Base-by-base conservation (phyloP, 2,113 vertebrate species). In the Pseudorectes ferrugineus region DNA sequence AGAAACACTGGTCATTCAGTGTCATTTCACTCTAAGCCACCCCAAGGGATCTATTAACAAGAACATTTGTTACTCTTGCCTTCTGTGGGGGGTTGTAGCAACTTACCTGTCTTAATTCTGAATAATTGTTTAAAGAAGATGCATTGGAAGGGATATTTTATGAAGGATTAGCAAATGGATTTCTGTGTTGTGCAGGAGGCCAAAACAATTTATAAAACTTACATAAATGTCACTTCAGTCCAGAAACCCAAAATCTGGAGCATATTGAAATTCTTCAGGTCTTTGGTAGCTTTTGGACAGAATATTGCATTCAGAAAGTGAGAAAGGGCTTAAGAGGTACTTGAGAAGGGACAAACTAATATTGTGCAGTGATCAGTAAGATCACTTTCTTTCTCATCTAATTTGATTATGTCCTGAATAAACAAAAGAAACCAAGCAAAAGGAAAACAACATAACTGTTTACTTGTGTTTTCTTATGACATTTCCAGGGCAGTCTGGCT, bases 361-460 rank as follows among this genome's bases (percentile, higher is more conserved):
- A 52, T 6, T 67, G 33, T 63, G 35, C 9, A 12, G 23, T 23
- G 42, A 78, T 77, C 31, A 58, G 22, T 22, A 75, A 14, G 20
- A 74, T 40, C 12, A 45, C 12, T 43, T 83, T 36, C 12, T 70
- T 70, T 26, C 21, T 77, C 75, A 46, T 26, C 25, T 77, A 23
- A 36, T 35, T 26, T 43, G 7, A 17, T 52, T 67, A 28, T 81
- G 54, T 85, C 15, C 35, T 67, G 33, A 86, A 75, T 71, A 88
- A 63, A 57, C 2, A 57, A 58, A 9, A 46, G 16, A 63, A 61
- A 26, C 4, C 58, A 40, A 51, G 21, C 8, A 85, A 66, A 63
- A 28, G 9, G 15, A 49, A 76, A 81, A 35, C 2, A 45, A 9
- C 0, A 0, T 25, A 57, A 36, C 6, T 52, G 5, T 57, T 84